Conservation (phyloP, 2,888 invertebrate genomes). For the Cataglyphis livida region DNA sequence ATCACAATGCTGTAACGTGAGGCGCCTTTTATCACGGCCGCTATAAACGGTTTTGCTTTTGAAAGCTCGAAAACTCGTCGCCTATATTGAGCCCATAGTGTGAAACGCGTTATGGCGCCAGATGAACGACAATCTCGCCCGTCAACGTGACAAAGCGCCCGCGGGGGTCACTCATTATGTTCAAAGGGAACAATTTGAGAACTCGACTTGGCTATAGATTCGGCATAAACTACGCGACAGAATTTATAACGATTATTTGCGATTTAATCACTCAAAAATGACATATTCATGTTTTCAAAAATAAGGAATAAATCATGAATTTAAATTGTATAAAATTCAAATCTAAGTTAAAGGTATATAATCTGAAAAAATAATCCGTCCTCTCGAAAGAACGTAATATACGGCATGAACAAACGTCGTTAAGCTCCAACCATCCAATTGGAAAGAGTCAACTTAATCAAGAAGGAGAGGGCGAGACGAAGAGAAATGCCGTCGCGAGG, state of each 20-base stretch:
- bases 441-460: constrained; percentile 34
- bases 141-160: constrained; percentile 36
- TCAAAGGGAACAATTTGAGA: constrained; percentile 45
- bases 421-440: constrained; percentile 18
- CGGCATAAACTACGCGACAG: neutral
- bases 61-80: constrained; percentile 35
- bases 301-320: neutral
- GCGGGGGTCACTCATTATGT: constrained; percentile 48
- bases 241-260: constrained; percentile 13
- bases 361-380: neutral
- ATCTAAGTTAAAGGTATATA: neutral
- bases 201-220: constrained; percentile 22
- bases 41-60: constrained; percentile 26
- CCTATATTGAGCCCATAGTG: neutral
- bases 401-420: neutral
- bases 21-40: constrained; percentile 6
- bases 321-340: neutral
- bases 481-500: neutral
- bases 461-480: neutral
- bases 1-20: constrained; percentile 1
- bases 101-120: constrained; percentile 24
- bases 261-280: neutral
- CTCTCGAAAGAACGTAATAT: neutral
- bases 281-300: neutral
- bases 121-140: constrained; percentile 16